Base-by-base conservation (phyloP, 2,113 vertebrate species). In the Cyanoderma ruficeps region DNA sequence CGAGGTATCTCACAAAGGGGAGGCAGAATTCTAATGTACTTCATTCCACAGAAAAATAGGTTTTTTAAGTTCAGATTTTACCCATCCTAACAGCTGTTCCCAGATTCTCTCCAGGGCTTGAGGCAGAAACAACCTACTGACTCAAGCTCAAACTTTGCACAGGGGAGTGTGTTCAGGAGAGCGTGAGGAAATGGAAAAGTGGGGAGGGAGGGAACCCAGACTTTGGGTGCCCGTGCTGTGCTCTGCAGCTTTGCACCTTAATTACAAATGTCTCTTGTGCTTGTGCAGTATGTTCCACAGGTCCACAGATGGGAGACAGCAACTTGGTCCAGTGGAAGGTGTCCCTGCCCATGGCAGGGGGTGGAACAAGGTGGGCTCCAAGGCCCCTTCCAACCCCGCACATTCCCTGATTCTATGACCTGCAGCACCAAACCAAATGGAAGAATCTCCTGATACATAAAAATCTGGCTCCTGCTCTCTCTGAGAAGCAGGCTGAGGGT, bases 1-100 rank as follows among this genome's bases (percentile, higher is more conserved):
- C 0, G 1, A 83, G 46, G 12, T 22, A 9, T 12, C 41, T 87
- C 3, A 0, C 20, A 21, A 12, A 41, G 7, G 14, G 5, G 35
- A 83, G 8, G 14, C 5, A 28, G 24, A 64, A 33, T 6, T 42
- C 49, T 6, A 35, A 41, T 9, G 22, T 12, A 27, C 16, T 53
- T 69, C 8, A 37, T 52, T 75, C 72, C 57, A 44, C 18, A 59
- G 67, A 33, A 84, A 63, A 67, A 28, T 1, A 3, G 4, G 5
- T 21, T 47, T 47, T 33, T 49, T 1, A 53, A 39, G 11, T 28
- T 68, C n/a, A 68, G 1, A 33, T 75, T 75, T 42, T 22, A 74
- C 27, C 30, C 28, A 83, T 28, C 5, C n/a, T 37, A 17, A 49
- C 4, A 61, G 28, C 18, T 27, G 33, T 42, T 88, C 67, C 41